Base-by-base conservation (phyloP, 2,113 vertebrate genomes). In the Anarhynchus alexandrinus region DNA sequence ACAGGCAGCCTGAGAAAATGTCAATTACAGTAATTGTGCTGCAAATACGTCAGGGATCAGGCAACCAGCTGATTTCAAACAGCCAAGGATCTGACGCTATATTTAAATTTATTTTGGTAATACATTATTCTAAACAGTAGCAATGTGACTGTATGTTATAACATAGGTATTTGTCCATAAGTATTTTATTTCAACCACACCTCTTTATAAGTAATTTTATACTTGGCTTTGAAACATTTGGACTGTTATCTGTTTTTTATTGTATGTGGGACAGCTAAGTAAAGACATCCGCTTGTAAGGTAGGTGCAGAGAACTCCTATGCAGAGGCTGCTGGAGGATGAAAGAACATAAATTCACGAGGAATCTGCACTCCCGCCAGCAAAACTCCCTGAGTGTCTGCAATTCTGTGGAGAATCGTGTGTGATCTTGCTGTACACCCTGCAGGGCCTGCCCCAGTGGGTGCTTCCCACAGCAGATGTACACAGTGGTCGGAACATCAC, bases 371-470 rank as follows among this genome's bases (percentile, higher is more conserved):
- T 91, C 36, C 34, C 22, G 36, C 17, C 7, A 42, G 40, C 25
- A 71, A 76, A 70, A 71, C 76, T 69, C 45, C 61, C 54, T 2
- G 8, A 57, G n/a, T 11, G n/a, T 20, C 54, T 74, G 49, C 65
- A 64, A 19, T 13, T 47, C 43, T 43, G 21, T 19, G 27, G 30
- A 18, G 34, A 82, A 38, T 15, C 3, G 1, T 9, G 25, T 15
- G 13, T 0, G 4, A 40, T 34, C 38, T 42, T 40, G 20, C 49
- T 67, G 64, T n/a, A 21, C 25, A 26, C 21, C 5, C 38, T 26
- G 34, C 1, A 6, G n/a, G n/a, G 15, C 17, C 18, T n/a, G 22
- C 10, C 17, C 51, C 1, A 0, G 15, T 19, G 29, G 67, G 21
- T 73, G 12, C 21, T 73, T 32, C 27, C 45, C 8, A 1, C 47